Conservation (phyloP, 2,888 invertebrate species). For the Pedicia rivosa region DNA sequence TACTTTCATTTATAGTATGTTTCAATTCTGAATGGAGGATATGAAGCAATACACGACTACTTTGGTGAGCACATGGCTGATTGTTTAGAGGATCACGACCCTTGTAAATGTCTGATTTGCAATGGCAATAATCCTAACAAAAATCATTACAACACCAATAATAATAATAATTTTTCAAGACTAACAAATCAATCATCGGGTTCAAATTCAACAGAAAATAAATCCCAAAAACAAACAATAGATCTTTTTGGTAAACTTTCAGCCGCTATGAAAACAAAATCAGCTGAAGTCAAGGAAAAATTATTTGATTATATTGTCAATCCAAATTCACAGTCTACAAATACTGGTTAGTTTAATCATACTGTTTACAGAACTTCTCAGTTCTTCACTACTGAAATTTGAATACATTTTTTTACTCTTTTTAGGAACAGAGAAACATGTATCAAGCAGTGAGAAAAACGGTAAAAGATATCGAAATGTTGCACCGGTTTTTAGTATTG, state of each 20-base stretch:
- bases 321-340: conserved; percentile 37
- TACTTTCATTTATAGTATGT: no score
- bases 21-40: conserved; percentile 83
- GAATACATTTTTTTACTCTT: no score
- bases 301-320: conserved; percentile 88
- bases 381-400: conserved; percentile 13
- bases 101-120: conserved; percentile 67
- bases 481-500: conserved; percentile 87
- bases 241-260: conserved; percentile 73
- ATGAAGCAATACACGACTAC: conserved; percentile 66
- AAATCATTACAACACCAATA: no score
- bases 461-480: conserved; percentile 82
- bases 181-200: conserved; percentile 14
- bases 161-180: conserved; percentile 22
- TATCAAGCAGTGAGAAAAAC: conserved; percentile 66
- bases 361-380: neutral
- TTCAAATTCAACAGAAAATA: conserved; percentile 14
- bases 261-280: conserved; percentile 76
- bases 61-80: conserved; percentile 66
- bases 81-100: conserved; percentile 73
- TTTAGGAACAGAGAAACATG: conserved; percentile 58
- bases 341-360: neutral
- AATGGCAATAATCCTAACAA: conserved; percentile 35
- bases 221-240: conserved; percentile 28
- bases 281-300: conserved; percentile 82